Evolutionary conservation across 2,797 vertebrate species (phyloP), one percentile per base, ranked within the genome.

Genomic region (Chlorospingus flavigularis): DNA sequence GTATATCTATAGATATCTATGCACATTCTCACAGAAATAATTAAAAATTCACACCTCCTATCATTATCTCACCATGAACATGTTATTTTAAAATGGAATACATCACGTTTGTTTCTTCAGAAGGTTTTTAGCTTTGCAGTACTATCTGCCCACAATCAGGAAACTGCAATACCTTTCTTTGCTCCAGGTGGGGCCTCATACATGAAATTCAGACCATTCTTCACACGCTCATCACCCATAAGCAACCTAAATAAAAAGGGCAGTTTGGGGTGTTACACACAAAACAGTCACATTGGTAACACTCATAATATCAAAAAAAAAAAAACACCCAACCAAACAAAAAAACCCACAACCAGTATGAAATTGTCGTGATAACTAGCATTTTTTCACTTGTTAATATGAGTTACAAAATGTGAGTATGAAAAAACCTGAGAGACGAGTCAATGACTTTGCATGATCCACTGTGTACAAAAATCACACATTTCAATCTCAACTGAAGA

Each of bases 131-230:
- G 63, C 35, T 62, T 48, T 62, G 13, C 51, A 57, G 39, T 10
- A 24, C 20, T 20, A 11, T 30, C 57, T 55, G 39, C 23, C 43
- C 68, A 53, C 0, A 2, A 8, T 6, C 26, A 78, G 45, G 35
- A 96, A 88, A 57, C 7, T 55, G 7, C 45, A 91, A 84, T 98
- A 99, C 99, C 99, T 98, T 99, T 99, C 75, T 99, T 99, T 95
- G 98, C 99, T 97, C 99, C 99, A 54, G 99, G 99, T 95, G 99
- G 99, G 90, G 99, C 99, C 92, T 99, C 99, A 62, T 99, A 99
- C 99, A 99, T 99, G 95, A 99, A 99, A 97, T 99, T 99, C 67
- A 99, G 98, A 68, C 99, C 99, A 98, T 99, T 99, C 97, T 99
- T 99, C 79, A 99, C 99, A 92, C 99, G 98, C 88, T 99, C 99